Conservation (phyloP, 1,140 invertebrate genomes). For the Meteorus sp. region DNA sequence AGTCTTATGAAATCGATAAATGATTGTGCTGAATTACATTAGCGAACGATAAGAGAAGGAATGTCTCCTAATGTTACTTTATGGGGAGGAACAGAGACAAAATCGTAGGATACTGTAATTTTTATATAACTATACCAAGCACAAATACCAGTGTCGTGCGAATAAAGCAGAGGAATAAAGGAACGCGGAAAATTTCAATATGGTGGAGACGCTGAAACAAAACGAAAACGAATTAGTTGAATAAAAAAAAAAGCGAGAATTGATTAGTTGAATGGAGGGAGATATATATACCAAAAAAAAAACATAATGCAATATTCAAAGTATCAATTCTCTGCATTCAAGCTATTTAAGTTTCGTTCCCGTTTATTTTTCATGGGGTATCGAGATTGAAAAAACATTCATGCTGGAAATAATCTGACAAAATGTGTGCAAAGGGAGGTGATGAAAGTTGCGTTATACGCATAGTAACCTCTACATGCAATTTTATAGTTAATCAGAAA, state of each 20-base stretch:
- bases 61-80: too few relatives aligned
- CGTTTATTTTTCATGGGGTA: too few relatives aligned
- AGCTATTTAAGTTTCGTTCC: too few relatives aligned
- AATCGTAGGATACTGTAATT: constrained; percentile 4
- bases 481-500: constrained; percentile 29
- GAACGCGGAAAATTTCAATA: too few relatives aligned
- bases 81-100: too few relatives aligned
- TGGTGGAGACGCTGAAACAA: constrained; percentile 10
- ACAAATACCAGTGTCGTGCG: constrained; percentile 4
- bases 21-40: neutral
- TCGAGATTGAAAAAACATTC: too few relatives aligned
- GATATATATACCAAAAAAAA: constrained; percentile 21
- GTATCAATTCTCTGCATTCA: too few relatives aligned
- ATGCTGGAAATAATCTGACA: too few relatives aligned
- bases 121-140: constrained; percentile 27
- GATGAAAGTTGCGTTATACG: constrained; percentile 11
- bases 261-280: neutral
- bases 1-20: constrained; percentile 19
- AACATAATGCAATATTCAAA: constrained; percentile 23
- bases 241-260: too few relatives aligned
- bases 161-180: neutral
- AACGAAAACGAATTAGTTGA: constrained; percentile 22
- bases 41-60: too few relatives aligned
- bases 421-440: constrained; percentile 6
- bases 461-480: constrained; percentile 17